Evolutionary conservation across 1,140 invertebrate species (phyloP).

Genomic region (Vanessa atalanta): DNA sequence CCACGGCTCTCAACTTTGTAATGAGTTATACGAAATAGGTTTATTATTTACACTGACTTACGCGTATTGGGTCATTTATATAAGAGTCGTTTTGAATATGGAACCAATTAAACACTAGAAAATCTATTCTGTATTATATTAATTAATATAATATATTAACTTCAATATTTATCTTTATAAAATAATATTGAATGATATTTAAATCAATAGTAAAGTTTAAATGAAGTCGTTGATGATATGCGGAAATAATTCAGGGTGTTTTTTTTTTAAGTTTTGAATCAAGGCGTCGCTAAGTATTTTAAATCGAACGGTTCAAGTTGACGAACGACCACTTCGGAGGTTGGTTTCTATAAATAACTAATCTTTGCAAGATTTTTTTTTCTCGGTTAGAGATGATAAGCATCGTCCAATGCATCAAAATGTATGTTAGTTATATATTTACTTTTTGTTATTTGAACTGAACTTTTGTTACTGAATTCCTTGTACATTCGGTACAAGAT

Average conservation of each 20-base stretch:
- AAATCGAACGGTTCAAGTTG: neutral
- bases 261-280: no score
- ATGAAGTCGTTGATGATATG: neutral
- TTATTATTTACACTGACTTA: neutral
- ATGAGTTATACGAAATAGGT: neutral
- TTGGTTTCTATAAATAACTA: constrained; percentile 3
- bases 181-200: no score
- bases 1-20: neutral
- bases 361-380: constrained; percentile 5
- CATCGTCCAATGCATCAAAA: neutral
- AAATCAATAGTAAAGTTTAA: neutral
- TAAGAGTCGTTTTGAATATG: neutral
- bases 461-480: no score
- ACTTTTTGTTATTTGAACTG: neutral
- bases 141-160: no score
- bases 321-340: neutral
- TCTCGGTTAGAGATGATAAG: neutral
- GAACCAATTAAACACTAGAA: no score
- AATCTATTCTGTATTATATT: no score
- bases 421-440: neutral
- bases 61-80: no score
- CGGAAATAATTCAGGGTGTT: neutral
- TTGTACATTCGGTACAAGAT: no score
- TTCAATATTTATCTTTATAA: no score
- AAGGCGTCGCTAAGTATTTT: no score